Base-by-base conservation (phyloP, 1,140 invertebrate species). In the Trigoniulus corallinus region DNA sequence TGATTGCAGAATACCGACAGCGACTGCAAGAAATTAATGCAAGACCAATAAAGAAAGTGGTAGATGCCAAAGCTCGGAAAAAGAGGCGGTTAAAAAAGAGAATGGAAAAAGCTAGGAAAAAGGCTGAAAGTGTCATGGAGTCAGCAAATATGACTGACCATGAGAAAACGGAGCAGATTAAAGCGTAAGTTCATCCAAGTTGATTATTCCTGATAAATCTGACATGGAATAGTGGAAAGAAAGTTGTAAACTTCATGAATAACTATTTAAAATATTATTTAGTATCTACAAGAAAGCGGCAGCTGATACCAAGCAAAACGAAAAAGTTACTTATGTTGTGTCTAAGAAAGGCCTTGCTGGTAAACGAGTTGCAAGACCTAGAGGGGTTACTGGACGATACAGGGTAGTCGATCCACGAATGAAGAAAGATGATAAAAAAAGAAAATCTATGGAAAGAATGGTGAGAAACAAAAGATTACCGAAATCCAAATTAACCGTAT, bases 1-100 rank as follows among this genome's bases (percentile, higher is more conserved):
- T 72, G 55, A 62, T 77, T 15, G 47, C 65, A 29, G 64, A 71
- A 50, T 79, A 77, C 55, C 69, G 67, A 57, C 59, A 74, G 48
- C 64, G 69, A 52, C 58, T 87, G 21, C 79, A 86, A 68, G 91
- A 93, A 55, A 77, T 98, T 3, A 92, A 98, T 69, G 82, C 81
- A 0, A 71, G 88, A 48, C 89, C 95, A 15, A 94, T 98, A 43
- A 98, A 98, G 67, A 99, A 98, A 74, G 86, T 98, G 0, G 80
- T 93, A 56, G 92, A 99, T 72, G 96, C 96, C 0, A 98, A 96
- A 66, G 88, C 89, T 0, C 78, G 96, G 43, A 98, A 98, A 73
- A 95, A 97, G 78, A 82, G 80, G 62, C 80, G 88, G 55, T 79
- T 84, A 41, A 64, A 84, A 45, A 82, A 79, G 54, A 83, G 82